Conservation (phyloP, 1,140 invertebrate species). For the Tetramorium simillimum region DNA sequence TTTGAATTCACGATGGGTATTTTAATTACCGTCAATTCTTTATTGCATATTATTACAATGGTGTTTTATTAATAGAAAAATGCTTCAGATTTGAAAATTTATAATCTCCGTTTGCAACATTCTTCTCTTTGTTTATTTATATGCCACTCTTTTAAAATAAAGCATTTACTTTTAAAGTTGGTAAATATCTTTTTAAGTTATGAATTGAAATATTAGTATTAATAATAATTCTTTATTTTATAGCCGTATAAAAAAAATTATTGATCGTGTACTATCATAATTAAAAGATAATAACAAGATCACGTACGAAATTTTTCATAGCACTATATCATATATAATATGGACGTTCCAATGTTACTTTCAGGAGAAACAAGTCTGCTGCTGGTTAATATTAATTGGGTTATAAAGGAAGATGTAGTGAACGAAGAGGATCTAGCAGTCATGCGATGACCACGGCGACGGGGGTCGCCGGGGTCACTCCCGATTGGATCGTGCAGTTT, state of each 20-base stretch:
- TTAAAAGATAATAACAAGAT: neutral
- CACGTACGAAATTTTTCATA: neutral
- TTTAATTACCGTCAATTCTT: neutral
- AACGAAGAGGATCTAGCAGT: constrained; percentile 56
- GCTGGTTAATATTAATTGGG: constrained; percentile 58
- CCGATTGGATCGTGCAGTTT: constrained; percentile 72
- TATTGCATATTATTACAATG: neutral
- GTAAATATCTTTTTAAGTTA: neutral
- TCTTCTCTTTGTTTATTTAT: neutral
- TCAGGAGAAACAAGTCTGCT: constrained; percentile 26
- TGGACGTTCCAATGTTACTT: neutral
- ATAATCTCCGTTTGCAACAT: neutral
- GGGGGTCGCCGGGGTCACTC: constrained; percentile 65
- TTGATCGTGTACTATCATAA: neutral
- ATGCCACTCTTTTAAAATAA: neutral
- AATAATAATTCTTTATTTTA: neutral
- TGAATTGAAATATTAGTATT: neutral
- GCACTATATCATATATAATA: too few relatives aligned
- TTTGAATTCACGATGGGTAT: neutral
- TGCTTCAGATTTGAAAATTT: neutral
- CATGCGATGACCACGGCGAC: constrained; percentile 63
- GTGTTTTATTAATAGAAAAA: neutral
- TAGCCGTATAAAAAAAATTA: neutral
- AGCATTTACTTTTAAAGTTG: neutral
- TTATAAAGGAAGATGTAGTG: constrained; percentile 27